A percentile compares a stretch with the other conserved stretches of the same genome.
Evolutionary conservation across 2,888 invertebrate species (phyloP).

Genomic region (Diaperis boleti): DNA sequence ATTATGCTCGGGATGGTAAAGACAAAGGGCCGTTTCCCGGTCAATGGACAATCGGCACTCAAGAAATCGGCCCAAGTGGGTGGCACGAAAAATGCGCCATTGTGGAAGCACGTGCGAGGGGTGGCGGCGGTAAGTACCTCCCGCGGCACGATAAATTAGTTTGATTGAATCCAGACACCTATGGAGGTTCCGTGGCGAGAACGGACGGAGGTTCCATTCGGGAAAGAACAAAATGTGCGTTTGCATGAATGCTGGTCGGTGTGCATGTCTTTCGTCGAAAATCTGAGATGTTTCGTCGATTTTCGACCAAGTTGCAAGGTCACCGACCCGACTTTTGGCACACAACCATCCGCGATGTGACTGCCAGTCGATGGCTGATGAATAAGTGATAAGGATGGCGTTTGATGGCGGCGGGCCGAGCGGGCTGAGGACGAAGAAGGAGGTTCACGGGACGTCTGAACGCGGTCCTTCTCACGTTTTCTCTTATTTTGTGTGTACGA

Average conservation of each 20-base stretch:
- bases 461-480: slow-evolving; percentile 5
- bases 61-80: slow-evolving; percentile 32
- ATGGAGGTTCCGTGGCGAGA: slow-evolving; percentile 19
- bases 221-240: background rate
- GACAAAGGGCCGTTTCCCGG: slow-evolving; percentile 30
- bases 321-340: slow-evolving; percentile 34
- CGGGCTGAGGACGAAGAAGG: background rate
- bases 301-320: slow-evolving; percentile 19
- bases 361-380: slow-evolving; percentile 38
- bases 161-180: slow-evolving; percentile 46
- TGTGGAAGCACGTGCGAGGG: slow-evolving; percentile 38
- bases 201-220: background rate
- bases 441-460: slow-evolving; percentile 1
- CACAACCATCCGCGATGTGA: slow-evolving; percentile 32
- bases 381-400: slow-evolving; percentile 35
- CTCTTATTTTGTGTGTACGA: background rate
- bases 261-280: slow-evolving; percentile 19
- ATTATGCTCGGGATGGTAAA: slow-evolving; percentile 20
- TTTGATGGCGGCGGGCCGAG: slow-evolving; percentile 19
- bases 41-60: slow-evolving; percentile 28
- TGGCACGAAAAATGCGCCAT: slow-evolving; percentile 36
- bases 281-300: slow-evolving; percentile 1
- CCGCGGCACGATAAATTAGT: slow-evolving; percentile 48
- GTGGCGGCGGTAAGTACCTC: slow-evolving; percentile 43
- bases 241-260: no score